A percentile compares a stretch with the other conserved stretches of the same genome.
Evolutionary conservation across 2,113 vertebrate genomes (phyloP).

Genomic region (Nyctereutes procyonoides): DNA sequence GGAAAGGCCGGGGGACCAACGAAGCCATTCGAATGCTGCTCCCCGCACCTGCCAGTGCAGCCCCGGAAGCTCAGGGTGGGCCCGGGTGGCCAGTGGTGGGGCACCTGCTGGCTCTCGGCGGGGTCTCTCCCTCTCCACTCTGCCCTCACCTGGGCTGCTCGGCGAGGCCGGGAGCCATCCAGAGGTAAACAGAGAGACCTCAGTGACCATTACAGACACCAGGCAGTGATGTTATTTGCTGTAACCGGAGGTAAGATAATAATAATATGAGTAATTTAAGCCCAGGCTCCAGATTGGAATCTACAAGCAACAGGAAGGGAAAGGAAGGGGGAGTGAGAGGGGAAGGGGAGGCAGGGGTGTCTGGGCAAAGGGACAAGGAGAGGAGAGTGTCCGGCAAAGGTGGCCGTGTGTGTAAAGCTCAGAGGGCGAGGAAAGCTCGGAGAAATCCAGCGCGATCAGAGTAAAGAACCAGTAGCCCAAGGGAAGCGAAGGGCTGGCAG

Average conservation of each 20-base stretch:
- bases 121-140: not conserved
- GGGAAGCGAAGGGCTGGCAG: not conserved
- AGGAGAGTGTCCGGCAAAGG: not conserved
- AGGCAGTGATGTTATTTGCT: not conserved
- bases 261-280: conserved; percentile 66
- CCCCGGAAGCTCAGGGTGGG: no score
- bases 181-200: not conserved
- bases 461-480: accelerated
- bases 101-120: no score
- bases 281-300: conserved; percentile 58
- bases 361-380: not conserved
- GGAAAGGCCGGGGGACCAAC: not conserved
- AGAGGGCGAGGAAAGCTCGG: not conserved
- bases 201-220: accelerated
- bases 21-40: no score
- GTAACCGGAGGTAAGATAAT: conserved; percentile 61
- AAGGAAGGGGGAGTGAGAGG: no score
- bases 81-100: no score
- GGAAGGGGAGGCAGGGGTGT: no score
- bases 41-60: not conserved
- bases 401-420: not conserved
- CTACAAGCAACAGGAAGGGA: conserved; percentile 23
- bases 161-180: not conserved
- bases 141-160: accelerated
- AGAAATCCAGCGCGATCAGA: not conserved